A percentile compares a stretch with the other conserved stretches of the same genome.
Evolutionary conservation across 2,888 invertebrate genomes (phyloP).

Genomic region (Drosophila picticornis): DNA sequence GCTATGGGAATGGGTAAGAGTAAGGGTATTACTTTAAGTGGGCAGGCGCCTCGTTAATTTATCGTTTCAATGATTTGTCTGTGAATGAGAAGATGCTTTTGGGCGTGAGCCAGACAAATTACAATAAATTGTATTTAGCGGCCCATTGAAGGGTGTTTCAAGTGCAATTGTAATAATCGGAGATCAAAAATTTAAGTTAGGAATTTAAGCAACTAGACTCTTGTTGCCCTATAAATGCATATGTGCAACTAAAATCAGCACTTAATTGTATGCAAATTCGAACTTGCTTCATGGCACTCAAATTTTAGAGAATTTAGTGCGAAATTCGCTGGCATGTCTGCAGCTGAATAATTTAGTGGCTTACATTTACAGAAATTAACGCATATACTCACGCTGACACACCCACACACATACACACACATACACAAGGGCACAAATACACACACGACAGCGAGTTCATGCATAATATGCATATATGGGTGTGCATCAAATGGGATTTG

Average conservation of each 20-base stretch:
- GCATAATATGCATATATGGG: conserved; percentile 39
- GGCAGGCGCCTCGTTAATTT: conserved; percentile 69
- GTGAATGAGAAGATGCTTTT: conserved; percentile 25
- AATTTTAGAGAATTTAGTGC: conserved; percentile 35
- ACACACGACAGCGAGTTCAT: conserved; percentile 14
- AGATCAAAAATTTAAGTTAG: background rate
- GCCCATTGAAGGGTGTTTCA: conserved; percentile 8
- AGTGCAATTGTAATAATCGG: background rate
- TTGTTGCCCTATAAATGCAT: conserved; percentile 11
- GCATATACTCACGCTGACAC: conserved; percentile 36
- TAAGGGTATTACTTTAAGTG: conserved; percentile 63
- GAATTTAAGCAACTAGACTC: conserved; percentile 1
- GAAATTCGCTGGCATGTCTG: conserved; percentile 73
- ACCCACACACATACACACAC: conserved; percentile 17
- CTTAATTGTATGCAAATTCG: conserved; percentile 78
- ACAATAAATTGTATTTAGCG: conserved; percentile 44
- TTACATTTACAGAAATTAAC: conserved; percentile 81
- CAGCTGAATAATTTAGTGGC: conserved; percentile 72
- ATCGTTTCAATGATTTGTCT: conserved; percentile 75
- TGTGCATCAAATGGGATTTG: conserved; percentile 76
- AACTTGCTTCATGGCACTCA: conserved; percentile 25
- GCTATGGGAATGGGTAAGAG: background rate
- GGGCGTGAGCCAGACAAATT: conserved; percentile 12
- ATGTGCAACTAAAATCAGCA: conserved; percentile 59
- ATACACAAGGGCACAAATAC: conserved; percentile 10